These are phyloP conservation scores for Rhinopithecus roxellana DNA, from an alignment of 2,113 vertebrate genomes.

Conservation along the genomic window DNA sequence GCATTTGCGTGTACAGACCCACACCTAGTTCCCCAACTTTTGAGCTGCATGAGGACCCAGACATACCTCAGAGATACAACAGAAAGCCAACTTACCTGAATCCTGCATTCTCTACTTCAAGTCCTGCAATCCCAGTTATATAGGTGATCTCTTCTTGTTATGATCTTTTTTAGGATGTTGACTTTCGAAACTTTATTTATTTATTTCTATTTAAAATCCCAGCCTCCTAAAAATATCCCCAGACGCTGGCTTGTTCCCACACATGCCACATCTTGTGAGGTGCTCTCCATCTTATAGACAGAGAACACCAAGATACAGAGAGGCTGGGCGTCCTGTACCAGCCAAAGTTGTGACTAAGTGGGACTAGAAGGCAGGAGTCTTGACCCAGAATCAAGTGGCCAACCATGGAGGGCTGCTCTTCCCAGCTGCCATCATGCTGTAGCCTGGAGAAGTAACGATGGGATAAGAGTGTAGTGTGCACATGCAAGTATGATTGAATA, in stretches of 20 bases:
- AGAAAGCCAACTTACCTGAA: too few species aligned
- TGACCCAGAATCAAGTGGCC: neutral
- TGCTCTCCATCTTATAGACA: neutral
- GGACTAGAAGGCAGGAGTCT: neutral
- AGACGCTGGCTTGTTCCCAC: neutral
- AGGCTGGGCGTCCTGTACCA: rapidly evolving
- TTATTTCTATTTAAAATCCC: neutral
- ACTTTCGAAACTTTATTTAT: neutral
- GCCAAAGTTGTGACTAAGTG: neutral
- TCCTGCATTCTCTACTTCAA: neutral
- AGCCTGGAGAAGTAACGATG: neutral
- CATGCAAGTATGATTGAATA: neutral
- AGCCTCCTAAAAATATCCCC: neutral
- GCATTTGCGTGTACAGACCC: rapidly evolving
- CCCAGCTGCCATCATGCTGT: neutral
- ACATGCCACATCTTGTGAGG: neutral
- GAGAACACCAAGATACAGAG: neutral
- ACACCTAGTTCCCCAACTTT: neutral
- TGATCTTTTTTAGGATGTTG: neutral
- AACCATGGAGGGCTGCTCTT: rapidly evolving
- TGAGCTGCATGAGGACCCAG: neutral
- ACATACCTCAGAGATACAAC: neutral
- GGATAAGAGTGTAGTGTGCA: neutral
- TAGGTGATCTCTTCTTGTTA: neutral
- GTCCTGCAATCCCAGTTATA: neutral